A percentile compares a stretch with the other conserved stretches of the same genome.
phyloP scores from a whole-genome alignment of 1,140 invertebrate genomes.

The Zaprionus capensis region DNA sequence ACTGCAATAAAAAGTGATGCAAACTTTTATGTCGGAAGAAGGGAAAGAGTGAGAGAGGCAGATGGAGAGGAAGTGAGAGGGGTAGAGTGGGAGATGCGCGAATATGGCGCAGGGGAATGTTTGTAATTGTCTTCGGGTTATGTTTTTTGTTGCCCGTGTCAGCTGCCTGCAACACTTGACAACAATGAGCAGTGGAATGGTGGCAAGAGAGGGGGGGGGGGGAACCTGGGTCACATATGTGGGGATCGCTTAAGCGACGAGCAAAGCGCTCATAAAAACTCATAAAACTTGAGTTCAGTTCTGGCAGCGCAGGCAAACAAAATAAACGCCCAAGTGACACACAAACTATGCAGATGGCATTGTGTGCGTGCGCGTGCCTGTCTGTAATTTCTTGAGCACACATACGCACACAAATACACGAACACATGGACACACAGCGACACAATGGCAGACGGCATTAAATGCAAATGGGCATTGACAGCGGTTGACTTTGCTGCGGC shows the following conservation, averaged over 20 bases:
- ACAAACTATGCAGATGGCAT: slow-evolving; percentile 66
- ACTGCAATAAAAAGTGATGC: slow-evolving; percentile 76
- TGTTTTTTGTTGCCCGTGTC: slow-evolving; percentile 6
- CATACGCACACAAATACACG: slow-evolving; percentile 24
- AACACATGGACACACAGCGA: background rate
- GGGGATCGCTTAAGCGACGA: slow-evolving; percentile 32
- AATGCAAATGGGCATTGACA: slow-evolving; percentile 36
- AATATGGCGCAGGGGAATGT: slow-evolving; percentile 68
- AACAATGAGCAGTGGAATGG: slow-evolving; percentile 5
- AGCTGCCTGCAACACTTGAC: slow-evolving; percentile 47
- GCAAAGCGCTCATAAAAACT: slow-evolving; percentile 65
- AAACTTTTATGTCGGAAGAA: slow-evolving; percentile 55
- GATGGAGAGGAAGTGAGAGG: slow-evolving; percentile 3
- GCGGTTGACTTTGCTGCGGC: slow-evolving; percentile 11
- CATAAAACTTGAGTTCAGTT: slow-evolving; percentile 61
- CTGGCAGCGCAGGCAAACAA: slow-evolving; percentile 55
- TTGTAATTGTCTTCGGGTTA: slow-evolving; percentile 64
- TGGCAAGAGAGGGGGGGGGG: background rate
- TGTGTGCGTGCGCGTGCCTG: slow-evolving; percentile 69
- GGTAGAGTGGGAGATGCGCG: slow-evolving; percentile 15
- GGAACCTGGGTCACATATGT: slow-evolving; percentile 14
- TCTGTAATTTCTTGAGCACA: slow-evolving; percentile 69
- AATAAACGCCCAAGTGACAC: slow-evolving; percentile 33
- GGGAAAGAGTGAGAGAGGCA: background rate
- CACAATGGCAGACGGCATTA: background rate